Evolutionary conservation across 2,113 vertebrate genomes (phyloP).

Genomic region (Electrona antarctica): DNA sequence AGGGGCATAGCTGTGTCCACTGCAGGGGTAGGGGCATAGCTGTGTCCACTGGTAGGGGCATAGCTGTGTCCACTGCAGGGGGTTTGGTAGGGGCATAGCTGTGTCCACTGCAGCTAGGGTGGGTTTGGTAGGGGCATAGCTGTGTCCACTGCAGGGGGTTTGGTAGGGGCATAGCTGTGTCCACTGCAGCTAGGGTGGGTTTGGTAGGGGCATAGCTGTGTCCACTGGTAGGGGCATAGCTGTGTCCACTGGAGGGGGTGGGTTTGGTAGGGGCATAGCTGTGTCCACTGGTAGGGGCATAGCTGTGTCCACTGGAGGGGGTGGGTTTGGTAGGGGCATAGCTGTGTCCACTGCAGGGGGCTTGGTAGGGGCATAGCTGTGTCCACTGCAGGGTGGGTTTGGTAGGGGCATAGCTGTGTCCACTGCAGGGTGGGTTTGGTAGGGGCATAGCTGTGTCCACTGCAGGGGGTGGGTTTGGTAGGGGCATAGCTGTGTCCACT

Average conservation of each 20-base stretch:
- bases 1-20: slow-evolving; percentile 11
- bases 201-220: too few relatives aligned
- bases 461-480: slow-evolving; percentile 32
- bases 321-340: slow-evolving; percentile 27
- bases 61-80: slow-evolving; percentile 8
- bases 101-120: slow-evolving; percentile 15
- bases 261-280: too few relatives aligned
- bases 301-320: slow-evolving; percentile 9
- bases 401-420: slow-evolving; percentile 19
- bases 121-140: slow-evolving; percentile 27
- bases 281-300: slow-evolving; percentile 23
- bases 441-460: slow-evolving; percentile 11
- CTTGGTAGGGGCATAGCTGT: slow-evolving; percentile 21
- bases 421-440: slow-evolving; percentile 33
- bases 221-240: slow-evolving; percentile 24
- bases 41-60: slow-evolving; percentile 18
- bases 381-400: slow-evolving; percentile 22
- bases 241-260: slow-evolving; percentile 18
- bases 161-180: slow-evolving; percentile 20
- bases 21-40: slow-evolving; percentile 26
- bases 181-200: slow-evolving; percentile 29
- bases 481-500: slow-evolving; percentile 13
- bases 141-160: too few relatives aligned
- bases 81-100: slow-evolving; percentile 24
- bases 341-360: too few relatives aligned